Percentiles rank a stretch among this genome's conserved stretches.
Conservation (phyloP, 2,888 invertebrate species). For the Epinotia ramella region DNA sequence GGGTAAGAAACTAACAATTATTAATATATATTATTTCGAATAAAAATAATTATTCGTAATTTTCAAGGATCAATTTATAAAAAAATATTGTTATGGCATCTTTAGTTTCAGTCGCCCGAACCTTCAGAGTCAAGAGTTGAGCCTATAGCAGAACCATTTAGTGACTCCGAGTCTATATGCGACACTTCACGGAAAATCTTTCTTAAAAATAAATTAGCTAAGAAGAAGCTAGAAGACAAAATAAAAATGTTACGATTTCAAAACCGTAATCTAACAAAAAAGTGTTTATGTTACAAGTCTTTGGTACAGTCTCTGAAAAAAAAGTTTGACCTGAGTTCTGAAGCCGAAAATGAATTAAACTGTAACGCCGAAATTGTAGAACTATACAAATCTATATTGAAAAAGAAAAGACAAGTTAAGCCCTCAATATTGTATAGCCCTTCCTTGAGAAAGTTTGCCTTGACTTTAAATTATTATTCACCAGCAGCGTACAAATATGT, state of each 20-base stretch:
- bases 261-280: too few species aligned
- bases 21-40: too few species aligned
- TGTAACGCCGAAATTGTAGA: too few species aligned
- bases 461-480: too few species aligned
- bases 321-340: neutral
- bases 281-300: too few species aligned
- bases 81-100: neutral
- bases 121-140: neutral
- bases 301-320: neutral
- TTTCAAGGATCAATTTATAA: neutral
- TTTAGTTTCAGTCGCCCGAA: neutral
- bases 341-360: too few species aligned
- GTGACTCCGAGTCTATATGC: slow-evolving; percentile 49
- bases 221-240: slow-evolving; percentile 46
- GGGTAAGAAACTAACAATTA: neutral
- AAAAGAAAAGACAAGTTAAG: too few species aligned
- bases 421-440: too few species aligned
- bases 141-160: slow-evolving; percentile 44
- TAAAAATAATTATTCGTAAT: neutral
- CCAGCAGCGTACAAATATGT: too few species aligned
- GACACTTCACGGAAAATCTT: slow-evolving; percentile 50
- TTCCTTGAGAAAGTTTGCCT: too few species aligned
- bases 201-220: slow-evolving; percentile 47
- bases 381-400: too few species aligned
- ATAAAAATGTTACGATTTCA: slow-evolving; percentile 45